phyloP scores from a whole-genome alignment of 1,140 invertebrate species.

The Pseudomyrmex pallidus region DNA sequence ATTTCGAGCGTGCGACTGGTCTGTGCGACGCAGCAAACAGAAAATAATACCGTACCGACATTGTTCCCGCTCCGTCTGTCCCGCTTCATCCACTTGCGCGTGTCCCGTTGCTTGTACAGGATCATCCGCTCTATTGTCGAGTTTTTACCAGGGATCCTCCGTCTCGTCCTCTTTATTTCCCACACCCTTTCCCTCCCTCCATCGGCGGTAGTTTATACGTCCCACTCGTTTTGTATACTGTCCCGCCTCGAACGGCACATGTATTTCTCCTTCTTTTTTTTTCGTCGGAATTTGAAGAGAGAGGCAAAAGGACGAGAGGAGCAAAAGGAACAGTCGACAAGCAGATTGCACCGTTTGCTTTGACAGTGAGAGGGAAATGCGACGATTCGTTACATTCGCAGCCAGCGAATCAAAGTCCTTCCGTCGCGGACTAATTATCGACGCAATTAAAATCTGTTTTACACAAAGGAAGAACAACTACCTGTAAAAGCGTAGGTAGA shows the following conservation, averaged over 20 bases:
- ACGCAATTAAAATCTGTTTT: background rate
- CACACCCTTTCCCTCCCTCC: constrained; percentile 38
- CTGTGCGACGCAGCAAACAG: constrained; percentile 76
- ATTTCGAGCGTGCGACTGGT: constrained; percentile 59
- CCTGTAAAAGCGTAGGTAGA: background rate
- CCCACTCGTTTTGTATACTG: constrained; percentile 43
- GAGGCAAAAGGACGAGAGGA: background rate
- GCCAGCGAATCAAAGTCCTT: constrained; percentile 13
- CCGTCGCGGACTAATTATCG: background rate
- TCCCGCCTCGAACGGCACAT: constrained; percentile 42
- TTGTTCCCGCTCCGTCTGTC: constrained; percentile 72
- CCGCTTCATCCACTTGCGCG: constrained; percentile 60
- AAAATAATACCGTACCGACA: constrained; percentile 74
- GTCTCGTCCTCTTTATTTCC: constrained; percentile 63
- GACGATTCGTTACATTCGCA: constrained; percentile 6
- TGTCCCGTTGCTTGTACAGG: constrained; percentile 63
- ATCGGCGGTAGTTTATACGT: constrained; percentile 15
- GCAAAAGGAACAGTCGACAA: too few relatives aligned
- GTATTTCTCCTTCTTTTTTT: constrained; percentile 73
- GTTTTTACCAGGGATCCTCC: constrained; percentile 53
- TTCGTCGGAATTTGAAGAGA: constrained; percentile 50
- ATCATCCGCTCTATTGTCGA: constrained; percentile 73
- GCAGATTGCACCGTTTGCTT: constrained; percentile 67
- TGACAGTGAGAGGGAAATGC: constrained; percentile 6
- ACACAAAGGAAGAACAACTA: background rate